Base-by-base conservation (phyloP, 2,888 invertebrate species). In the Spisula subtruncata region DNA sequence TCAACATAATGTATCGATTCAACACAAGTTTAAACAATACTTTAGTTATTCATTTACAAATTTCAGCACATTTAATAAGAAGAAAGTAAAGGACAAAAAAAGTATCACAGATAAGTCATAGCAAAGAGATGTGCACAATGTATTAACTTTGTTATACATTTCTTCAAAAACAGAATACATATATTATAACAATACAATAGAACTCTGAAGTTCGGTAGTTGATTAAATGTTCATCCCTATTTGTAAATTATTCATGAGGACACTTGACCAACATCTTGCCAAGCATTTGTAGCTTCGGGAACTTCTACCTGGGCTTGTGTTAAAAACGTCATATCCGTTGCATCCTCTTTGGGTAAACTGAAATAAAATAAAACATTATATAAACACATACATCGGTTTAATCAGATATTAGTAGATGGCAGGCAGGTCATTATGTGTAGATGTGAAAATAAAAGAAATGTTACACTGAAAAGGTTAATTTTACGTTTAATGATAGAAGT, bases 281-380 rank as follows among this genome's bases (percentile, higher is more conserved):
- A 92, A 0, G 90, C 92, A 32, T 75, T 84, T 29, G 79, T 83
- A 1, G 86, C 81, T 25, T 92, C 92, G n/a, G 92, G 89, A 6
- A 88, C 90, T 18, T 94, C 94, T 32, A 95, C 83, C n/a, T 92
- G 85, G 20, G 95, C 95, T 75, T 96, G 95, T 25, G 96, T 96
- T 46, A 96, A 91, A 92, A 96, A 96, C 0, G 95, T 95, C 41
- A 83, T 89, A 88, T 93, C 94, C 0, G 86, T 81, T 51, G 85
- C 83, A 54, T 90, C 90, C 66, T 93, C 89, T 79, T 89, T 92
- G 25, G 89, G 90, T 20, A 91, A 20, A 41, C 92, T 91, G 51
- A 51, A 51, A 51, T 16, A 51, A 51, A 51, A 51, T 51, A 16
- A 6, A 51, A 51, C 51, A 51, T 51, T 51, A 51, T 51, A 12